Evolutionary conservation across 2,888 invertebrate species (phyloP), one percentile per base, ranked within the genome.

Genomic region (Tubulanus polymorphus): DNA sequence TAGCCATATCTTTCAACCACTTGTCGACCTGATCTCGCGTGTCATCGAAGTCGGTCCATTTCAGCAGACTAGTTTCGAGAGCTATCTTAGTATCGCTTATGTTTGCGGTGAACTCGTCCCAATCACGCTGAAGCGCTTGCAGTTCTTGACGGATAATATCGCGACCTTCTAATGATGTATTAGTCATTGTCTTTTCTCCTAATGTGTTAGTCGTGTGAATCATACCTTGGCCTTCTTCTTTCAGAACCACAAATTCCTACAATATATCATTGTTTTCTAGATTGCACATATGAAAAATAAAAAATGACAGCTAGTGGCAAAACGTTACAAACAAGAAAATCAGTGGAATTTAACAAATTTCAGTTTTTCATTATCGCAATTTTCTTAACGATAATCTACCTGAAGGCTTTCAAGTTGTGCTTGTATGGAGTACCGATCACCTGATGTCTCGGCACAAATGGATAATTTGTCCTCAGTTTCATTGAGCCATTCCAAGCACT

Each of bases 1-100:
- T 90, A 82, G 94, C 93, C 67, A 93, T 86, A 71, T 95, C 94
- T 30, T 88, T 88, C 59, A 96, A 90, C 93, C 95, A 94, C 84
- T 93, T 90, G 71, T 93, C 90, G 18, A 94, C 88, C 78, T 94
- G 92, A 73, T 94, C 93, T 79, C 93, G 91, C 3, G 90, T 89
- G 35, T 89, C 83, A n/a, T 90, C 89, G 74, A 94, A 95, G 74
- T 95, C 93, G 45, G 90, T 89, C 75, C 94, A 93, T 73, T 94
- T 93, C 64, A 90, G 84, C 29, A 95, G 83, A 72, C 93, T 93
- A 66, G 92, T 90, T 72, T 95, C 94, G 53, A 95, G 82, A 0
- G 90, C 89, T 69, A 79, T 79, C 79, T 94, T 93, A 0, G 91
- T 90, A 77, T 94, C 93, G 47, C 91, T 86, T 86, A 95, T 92